Percentiles rank a stretch among this genome's conserved stretches.
Evolutionary conservation across 2,888 invertebrate species (phyloP).

Genomic region (Conchocele bisecta): DNA sequence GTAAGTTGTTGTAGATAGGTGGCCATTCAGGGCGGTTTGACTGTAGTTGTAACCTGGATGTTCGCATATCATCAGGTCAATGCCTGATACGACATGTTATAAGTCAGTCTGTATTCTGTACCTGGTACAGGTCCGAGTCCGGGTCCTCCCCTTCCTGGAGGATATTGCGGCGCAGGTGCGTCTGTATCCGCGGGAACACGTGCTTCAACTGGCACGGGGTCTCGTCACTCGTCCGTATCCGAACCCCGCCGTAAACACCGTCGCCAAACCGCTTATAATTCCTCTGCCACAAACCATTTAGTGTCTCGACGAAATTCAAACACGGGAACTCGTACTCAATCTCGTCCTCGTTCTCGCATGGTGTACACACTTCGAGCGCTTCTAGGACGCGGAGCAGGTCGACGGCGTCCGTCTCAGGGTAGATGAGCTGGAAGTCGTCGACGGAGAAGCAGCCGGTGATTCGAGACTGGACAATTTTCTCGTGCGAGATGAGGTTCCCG

Average conservation of each 20-base stretch:
- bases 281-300: conserved; percentile 88
- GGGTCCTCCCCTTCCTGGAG: conserved; percentile 79
- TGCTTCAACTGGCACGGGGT: conserved; percentile 86
- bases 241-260: conserved; percentile 87
- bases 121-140: conserved; percentile 88
- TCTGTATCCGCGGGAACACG: conserved; percentile 88
- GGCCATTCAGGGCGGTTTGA: no score
- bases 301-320: conserved; percentile 86
- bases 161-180: conserved; percentile 85
- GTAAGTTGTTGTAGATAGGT: no score
- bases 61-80: no score
- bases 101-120: no score
- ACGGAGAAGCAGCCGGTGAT: conserved; percentile 88
- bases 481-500: conserved; percentile 86
- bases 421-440: conserved; percentile 89
- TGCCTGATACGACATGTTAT: no score
- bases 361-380: conserved; percentile 88
- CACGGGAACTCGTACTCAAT: conserved; percentile 90
- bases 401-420: conserved; percentile 88
- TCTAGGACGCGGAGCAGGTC: conserved; percentile 88
- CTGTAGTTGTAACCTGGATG: no score
- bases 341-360: conserved; percentile 89
- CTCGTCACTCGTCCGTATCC: conserved; percentile 84
- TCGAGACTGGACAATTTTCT: conserved; percentile 79
- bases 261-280: conserved; percentile 73